phyloP scores from a whole-genome alignment of 1,140 invertebrate species.

The Zaprionus lachaisei region DNA sequence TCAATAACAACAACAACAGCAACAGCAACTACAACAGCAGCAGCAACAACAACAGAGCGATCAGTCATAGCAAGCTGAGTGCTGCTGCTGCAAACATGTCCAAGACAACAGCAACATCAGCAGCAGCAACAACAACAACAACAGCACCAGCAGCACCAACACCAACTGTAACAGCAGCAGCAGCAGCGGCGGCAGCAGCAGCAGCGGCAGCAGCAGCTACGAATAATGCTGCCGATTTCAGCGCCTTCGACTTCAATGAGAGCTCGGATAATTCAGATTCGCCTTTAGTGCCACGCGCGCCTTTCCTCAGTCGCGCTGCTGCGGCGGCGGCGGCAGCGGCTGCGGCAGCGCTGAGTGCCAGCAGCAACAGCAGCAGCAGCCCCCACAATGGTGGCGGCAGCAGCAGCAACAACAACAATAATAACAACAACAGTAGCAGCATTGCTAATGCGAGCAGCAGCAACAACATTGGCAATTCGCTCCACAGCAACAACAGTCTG shows the following conservation, averaged over 20 bases:
- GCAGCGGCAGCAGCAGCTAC: conserved; percentile 45
- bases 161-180: conserved; percentile 27
- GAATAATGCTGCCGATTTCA: conserved; percentile 71
- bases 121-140: conserved; percentile 15
- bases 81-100: conserved; percentile 27
- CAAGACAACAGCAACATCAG: conserved; percentile 37
- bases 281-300: conserved; percentile 73
- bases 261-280: conserved; percentile 83
- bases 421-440: conserved; percentile 36
- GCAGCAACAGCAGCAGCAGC: conserved; percentile 53
- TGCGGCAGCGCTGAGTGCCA: conserved; percentile 62
- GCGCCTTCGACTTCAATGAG: conserved; percentile 83
- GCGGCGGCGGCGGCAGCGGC: conserved; percentile 65
- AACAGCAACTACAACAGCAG: conserved; percentile 44
- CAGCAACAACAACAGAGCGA: conserved; percentile 9
- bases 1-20: conserved; percentile 33
- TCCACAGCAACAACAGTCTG: conserved; percentile 33
- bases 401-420: conserved; percentile 42
- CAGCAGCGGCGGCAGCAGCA: conserved; percentile 27
- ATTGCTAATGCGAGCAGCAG: conserved; percentile 37
- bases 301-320: conserved; percentile 74
- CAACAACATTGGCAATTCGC: conserved; percentile 29
- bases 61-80: conserved; percentile 4
- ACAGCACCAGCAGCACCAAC: conserved; percentile 28
- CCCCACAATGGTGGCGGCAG: conserved; percentile 35